These are phyloP conservation scores for Rotaria magnacalcarata DNA, from an alignment of 2,888 invertebrate genomes.

Conservation along the genomic window DNA sequence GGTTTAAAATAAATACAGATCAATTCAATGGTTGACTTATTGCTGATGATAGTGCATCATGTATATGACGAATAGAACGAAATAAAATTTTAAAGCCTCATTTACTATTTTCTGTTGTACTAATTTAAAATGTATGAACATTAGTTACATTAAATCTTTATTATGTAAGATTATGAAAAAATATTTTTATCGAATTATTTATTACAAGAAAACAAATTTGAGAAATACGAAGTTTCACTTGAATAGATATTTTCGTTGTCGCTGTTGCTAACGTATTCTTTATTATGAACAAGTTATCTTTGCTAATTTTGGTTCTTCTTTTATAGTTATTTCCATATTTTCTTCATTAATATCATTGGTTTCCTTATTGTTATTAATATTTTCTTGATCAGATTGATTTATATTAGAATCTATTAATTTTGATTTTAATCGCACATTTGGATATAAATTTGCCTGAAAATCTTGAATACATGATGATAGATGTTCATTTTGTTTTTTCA, in stretches of 20 bases:
- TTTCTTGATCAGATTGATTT: not conserved
- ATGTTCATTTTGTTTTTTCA: not conserved
- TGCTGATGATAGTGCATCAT: not conserved
- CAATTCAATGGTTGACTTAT: not conserved
- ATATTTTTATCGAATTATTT: not conserved
- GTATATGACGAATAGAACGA: slow-evolving; percentile 4
- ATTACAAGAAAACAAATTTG: not conserved
- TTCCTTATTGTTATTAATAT: not conserved
- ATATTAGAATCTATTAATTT: not conserved
- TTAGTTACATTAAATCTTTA: not conserved
- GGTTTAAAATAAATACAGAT: not conserved
- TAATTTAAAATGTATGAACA: not conserved
- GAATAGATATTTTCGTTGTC: not conserved
- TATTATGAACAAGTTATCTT: not conserved
- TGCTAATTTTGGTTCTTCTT: not conserved
- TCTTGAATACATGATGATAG: not conserved
- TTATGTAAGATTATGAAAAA: not conserved
- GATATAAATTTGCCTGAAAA: not conserved
- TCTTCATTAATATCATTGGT: not conserved
- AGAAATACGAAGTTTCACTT: no score
- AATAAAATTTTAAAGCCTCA: not conserved
- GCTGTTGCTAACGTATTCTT: not conserved
- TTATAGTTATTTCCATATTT: not conserved
- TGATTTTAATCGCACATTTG: not conserved
- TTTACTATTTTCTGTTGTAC: not conserved